Conservation (phyloP, 1,140 invertebrate genomes). For the Idris sp. region DNA sequence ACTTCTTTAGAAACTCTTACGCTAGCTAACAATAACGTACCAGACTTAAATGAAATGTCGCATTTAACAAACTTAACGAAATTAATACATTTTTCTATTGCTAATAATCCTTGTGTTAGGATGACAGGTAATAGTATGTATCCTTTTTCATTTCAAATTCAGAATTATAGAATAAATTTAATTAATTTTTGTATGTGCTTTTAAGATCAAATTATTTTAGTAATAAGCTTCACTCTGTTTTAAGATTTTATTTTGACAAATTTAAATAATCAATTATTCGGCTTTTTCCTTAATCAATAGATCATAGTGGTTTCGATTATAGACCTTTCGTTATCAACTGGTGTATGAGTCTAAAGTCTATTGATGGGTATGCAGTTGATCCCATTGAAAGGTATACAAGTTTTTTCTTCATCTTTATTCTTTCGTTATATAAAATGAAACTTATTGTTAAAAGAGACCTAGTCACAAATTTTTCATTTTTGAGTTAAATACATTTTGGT, state of each 20-base stretch:
- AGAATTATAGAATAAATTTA: no score
- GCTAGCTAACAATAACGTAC: conserved; percentile 89
- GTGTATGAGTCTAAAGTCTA: conserved; percentile 90
- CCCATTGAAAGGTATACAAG: conserved; percentile 89
- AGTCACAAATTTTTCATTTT: no score
- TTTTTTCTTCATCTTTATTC: no score
- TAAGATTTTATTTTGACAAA: neutral
- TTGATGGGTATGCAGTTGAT: conserved; percentile 92
- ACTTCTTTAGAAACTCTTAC: conserved; percentile 85
- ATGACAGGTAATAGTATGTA: conserved; percentile 84
- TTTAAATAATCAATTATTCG: neutral
- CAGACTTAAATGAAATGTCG: conserved; percentile 92
- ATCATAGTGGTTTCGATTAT: conserved; percentile 90
- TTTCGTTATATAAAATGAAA: no score
- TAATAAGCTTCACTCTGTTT: neutral
- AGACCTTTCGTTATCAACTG: conserved; percentile 95
- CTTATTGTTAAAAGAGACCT: no score
- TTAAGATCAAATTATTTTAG: no score
- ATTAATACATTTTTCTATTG: conserved; percentile 89
- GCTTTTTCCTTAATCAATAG: conserved; percentile 76
- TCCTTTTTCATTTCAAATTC: conserved; percentile 76
- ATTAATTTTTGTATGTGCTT: no score
- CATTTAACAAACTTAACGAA: conserved; percentile 86
- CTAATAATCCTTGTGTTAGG: conserved; percentile 91
- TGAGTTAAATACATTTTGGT: no score